phyloP scores from a whole-genome alignment of 2,797 vertebrate species.

The Gobio occitaniae region DNA sequence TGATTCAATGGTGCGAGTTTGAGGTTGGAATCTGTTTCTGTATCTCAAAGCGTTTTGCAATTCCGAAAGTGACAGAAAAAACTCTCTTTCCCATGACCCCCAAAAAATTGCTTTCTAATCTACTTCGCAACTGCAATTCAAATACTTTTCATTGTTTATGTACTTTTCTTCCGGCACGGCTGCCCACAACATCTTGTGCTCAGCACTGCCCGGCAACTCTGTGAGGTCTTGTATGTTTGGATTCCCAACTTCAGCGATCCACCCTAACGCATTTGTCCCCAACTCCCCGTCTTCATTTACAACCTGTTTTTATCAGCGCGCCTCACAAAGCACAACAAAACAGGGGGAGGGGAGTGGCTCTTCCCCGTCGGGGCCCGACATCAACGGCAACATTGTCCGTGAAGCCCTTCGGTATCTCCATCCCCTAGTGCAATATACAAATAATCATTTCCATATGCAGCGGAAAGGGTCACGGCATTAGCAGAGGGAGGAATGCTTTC shows the following conservation, averaged over 20 bases:
- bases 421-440: constrained; percentile 83
- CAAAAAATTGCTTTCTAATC: not conserved
- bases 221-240: constrained; percentile 84
- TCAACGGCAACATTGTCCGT: constrained; percentile 79
- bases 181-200: not conserved
- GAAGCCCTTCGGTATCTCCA: constrained; percentile 80
- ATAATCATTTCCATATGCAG: constrained; percentile 81
- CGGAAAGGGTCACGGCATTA: constrained; percentile 79
- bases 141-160: not conserved
- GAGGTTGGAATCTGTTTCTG: not conserved
- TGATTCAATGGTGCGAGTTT: too few species aligned
- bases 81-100: too few species aligned
- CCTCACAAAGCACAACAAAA: constrained; percentile 84
- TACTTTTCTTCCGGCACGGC: not conserved
- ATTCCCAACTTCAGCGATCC: constrained; percentile 79
- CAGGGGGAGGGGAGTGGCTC: constrained; percentile 76
- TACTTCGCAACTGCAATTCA: not conserved
- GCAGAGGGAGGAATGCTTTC: constrained; percentile 83
- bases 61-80: not conserved
- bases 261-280: constrained; percentile 80
- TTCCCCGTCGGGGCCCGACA: constrained; percentile 68
- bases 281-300: constrained; percentile 81
- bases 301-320: constrained; percentile 85
- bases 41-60: not conserved
- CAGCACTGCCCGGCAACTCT: constrained; percentile 49